These are phyloP conservation scores for Brotula barbata DNA, from an alignment of 2,797 vertebrate genomes.

Conservation along the genomic window DNA sequence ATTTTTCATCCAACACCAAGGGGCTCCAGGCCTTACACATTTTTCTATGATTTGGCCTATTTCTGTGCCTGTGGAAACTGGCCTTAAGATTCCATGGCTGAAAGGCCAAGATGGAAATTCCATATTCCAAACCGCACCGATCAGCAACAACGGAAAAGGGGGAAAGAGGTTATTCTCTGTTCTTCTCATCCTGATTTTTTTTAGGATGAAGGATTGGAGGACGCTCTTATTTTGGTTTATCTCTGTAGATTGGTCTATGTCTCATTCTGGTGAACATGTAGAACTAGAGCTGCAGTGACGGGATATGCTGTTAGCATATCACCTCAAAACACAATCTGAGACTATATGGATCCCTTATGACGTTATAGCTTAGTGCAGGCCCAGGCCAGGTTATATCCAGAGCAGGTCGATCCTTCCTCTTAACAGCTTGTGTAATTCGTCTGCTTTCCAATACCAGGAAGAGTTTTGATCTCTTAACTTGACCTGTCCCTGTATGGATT, in stretches of 20 bases:
- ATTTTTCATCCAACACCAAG: constrained; percentile 8
- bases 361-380: neutral
- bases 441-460: too few relatives aligned
- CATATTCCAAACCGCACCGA: constrained; percentile 20
- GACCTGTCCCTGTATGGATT: neutral
- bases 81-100: constrained; percentile 30
- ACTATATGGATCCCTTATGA: neutral
- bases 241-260: constrained; percentile 28
- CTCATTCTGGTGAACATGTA: constrained; percentile 11
- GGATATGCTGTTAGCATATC: constrained; percentile 3
- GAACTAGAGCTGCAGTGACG: constrained; percentile 12
- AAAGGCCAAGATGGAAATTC: constrained; percentile 24
- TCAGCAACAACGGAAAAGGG: neutral
- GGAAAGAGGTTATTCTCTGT: constrained; percentile 6
- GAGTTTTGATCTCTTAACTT: constrained; percentile 4
- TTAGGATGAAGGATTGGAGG: constrained; percentile 47
- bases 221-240: constrained; percentile 58
- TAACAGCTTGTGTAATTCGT: neutral
- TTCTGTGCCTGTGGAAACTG: constrained; percentile 25
- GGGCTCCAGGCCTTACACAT: neutral
- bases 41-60: constrained; percentile 19
- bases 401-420: neutral
- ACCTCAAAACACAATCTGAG: neutral
- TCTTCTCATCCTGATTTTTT: constrained; percentile 25
- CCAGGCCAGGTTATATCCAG: neutral